Evolutionary conservation across 1,140 invertebrate genomes (phyloP).

Genomic region (Dicyema japonicum): DNA sequence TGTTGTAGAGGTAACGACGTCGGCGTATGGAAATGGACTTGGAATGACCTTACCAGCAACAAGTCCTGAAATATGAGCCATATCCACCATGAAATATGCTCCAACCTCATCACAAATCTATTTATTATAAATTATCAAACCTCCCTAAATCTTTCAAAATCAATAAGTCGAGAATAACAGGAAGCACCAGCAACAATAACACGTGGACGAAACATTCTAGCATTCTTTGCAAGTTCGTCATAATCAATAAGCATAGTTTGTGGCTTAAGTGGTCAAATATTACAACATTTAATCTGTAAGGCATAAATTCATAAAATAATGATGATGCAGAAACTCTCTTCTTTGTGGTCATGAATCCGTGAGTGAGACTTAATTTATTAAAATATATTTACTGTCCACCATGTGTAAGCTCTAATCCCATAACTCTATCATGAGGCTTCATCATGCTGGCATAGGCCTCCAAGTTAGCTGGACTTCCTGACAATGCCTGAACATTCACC

Average conservation of each 20-base stretch:
- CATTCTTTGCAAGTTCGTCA: slow-evolving; percentile 38
- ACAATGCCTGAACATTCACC: slow-evolving; percentile 78
- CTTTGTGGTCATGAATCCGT: slow-evolving; percentile 44
- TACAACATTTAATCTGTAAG: slow-evolving; percentile 43
- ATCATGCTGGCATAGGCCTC: slow-evolving; percentile 27
- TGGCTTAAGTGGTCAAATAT: slow-evolving; percentile 29
- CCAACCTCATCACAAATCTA: slow-evolving; percentile 41
- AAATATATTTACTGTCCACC: no score
- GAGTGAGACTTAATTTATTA: no score
- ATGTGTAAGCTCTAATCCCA: slow-evolving; percentile 62
- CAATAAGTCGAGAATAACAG: slow-evolving; percentile 36
- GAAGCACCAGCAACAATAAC: slow-evolving; percentile 55
- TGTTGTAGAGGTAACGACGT: slow-evolving; percentile 60
- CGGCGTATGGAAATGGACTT: slow-evolving; percentile 50
- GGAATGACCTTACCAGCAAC: slow-evolving; percentile 47
- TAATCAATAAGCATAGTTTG: slow-evolving; percentile 57
- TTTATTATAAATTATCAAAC: slow-evolving; percentile 6
- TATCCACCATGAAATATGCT: slow-evolving; percentile 49
- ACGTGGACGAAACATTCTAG: slow-evolving; percentile 47
- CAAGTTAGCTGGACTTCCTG: slow-evolving; percentile 72
- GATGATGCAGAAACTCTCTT: slow-evolving; percentile 73
- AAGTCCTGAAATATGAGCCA: slow-evolving; percentile 56
- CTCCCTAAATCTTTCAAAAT: slow-evolving; percentile 39
- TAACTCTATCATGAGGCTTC: slow-evolving; percentile 54
- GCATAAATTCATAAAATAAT: slow-evolving; percentile 78